Evolutionary conservation across 2,888 invertebrate genomes (phyloP), one percentile per base, ranked within the genome.

Genomic region (Drosophila peninsularis): DNA sequence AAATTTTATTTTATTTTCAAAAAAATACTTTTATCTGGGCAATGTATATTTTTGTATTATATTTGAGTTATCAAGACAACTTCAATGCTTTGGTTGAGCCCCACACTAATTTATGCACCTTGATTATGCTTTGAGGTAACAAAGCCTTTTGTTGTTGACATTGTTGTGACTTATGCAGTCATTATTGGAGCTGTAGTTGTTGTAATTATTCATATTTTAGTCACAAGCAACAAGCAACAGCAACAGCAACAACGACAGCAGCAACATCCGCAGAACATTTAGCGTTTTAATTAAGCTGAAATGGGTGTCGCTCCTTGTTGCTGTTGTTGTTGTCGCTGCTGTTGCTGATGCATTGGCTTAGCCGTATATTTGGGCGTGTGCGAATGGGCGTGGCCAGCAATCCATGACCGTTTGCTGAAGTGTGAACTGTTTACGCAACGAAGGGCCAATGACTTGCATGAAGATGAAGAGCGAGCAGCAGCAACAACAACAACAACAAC

Each of bases 271-370:
- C 77, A 37, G 60, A 69, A 66, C 71, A 77, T 84, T 87, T 84
- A 89, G 89, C 70, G 74, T 64, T 79, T 89, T 83, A 84, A 84
- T 84, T 89, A 89, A 81, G 77, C 89, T 68, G 74, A 80, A 83
- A 70, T 82, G 88, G 67, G 76, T 73, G 62, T 71, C 67, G 64
- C 58, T 47, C 47, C 45, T 30, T 17, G 5, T 45, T 27, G n/a
- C 24, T 44, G 45, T 45, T 27, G 44, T 62, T 62, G n/a, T n/a
- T n/a, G n/a, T n/a, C n/a, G n/a, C n/a, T n/a, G 63, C 64, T 64
- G 69, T 56, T 47, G 44, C 19, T 19, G 60, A 41, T 60, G 61
- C 39, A 52, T 37, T 37, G 36, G 67, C 42, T n/a, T 19, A 36
- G 41, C 44, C n/a, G 9, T 44, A 21, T 53, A 36, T 52, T 41